A percentile compares a stretch with the other conserved stretches of the same genome.
phyloP scores from a whole-genome alignment of 2,797 vertebrate genomes.

The Arnoldichthys spilopterus region DNA sequence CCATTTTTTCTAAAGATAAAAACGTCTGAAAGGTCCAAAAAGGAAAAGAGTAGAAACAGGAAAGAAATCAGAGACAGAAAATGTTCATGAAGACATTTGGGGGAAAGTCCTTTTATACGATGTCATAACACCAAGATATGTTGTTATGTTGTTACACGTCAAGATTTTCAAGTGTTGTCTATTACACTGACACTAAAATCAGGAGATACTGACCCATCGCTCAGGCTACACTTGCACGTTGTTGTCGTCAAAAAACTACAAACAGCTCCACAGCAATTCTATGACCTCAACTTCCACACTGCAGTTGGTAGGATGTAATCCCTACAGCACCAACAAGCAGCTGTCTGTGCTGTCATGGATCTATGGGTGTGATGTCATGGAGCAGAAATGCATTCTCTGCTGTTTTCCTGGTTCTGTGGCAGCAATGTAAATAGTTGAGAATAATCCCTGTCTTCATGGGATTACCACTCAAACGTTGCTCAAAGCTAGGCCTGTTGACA shows the following conservation, averaged over 20 bases:
- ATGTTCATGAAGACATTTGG: neutral
- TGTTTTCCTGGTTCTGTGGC: slow-evolving; percentile 66
- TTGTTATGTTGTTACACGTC: neutral
- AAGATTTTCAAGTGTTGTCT: neutral
- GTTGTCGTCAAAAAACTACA: neutral
- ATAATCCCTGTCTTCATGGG: slow-evolving; percentile 76
- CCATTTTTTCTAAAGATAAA: neutral
- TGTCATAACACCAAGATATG: neutral
- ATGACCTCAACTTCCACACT: slow-evolving; percentile 4
- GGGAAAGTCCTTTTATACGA: neutral
- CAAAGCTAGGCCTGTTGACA: slow-evolving; percentile 70
- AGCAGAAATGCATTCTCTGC: slow-evolving; percentile 50
- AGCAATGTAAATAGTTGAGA: slow-evolving; percentile 73
- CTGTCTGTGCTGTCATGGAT: slow-evolving; percentile 12
- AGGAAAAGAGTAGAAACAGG: no score
- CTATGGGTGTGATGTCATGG: slow-evolving; percentile 17
- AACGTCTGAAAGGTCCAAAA: neutral
- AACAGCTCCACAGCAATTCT: neutral
- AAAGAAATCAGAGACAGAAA: no score
- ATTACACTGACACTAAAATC: neutral
- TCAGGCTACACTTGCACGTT: neutral
- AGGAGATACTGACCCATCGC: neutral
- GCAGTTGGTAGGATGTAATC: slow-evolving; percentile 36
- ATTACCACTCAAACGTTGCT: slow-evolving; percentile 74
- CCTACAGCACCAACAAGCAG: slow-evolving; percentile 8